Percentiles rank a stretch among this genome's conserved stretches.
Conservation (phyloP, 2,797 vertebrate genomes). For the Babyrousa celebensis region DNA sequence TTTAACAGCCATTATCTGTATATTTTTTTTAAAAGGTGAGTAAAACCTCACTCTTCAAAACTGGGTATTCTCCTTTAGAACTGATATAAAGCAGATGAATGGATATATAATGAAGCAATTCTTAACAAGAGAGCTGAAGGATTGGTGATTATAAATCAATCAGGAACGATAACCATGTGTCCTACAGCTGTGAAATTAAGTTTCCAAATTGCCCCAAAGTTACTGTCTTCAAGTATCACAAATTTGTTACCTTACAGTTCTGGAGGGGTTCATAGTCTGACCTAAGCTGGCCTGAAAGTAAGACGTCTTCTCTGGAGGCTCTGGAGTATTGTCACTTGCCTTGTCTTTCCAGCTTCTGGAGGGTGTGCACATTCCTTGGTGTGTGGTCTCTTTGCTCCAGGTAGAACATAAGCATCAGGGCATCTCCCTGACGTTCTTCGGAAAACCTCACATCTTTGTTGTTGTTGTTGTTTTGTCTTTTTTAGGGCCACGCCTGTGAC, state of each 20-base stretch:
- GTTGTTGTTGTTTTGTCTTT: too few relatives aligned
- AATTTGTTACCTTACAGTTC: neutral
- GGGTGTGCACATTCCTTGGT: neutral
- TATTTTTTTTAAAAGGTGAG: neutral
- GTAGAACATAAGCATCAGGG: neutral
- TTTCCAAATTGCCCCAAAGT: neutral
- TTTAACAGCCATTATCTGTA: neutral
- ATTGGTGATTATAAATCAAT: neutral
- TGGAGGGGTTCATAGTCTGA: neutral
- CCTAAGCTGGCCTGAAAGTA: neutral
- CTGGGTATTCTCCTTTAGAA: neutral
- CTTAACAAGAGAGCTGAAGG: neutral
- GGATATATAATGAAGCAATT: neutral
- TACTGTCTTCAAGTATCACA: neutral
- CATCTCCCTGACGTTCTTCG: neutral
- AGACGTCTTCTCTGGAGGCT: neutral
- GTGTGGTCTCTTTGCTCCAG: neutral
- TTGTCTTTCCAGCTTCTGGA: neutral
- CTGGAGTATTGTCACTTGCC: neutral
- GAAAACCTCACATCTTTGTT: too few relatives aligned
- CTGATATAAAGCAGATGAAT: neutral
- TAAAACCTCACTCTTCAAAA: neutral
- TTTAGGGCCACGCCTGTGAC: too few relatives aligned
- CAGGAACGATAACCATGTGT: neutral
- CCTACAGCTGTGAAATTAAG: neutral